A percentile compares a stretch with the other conserved stretches of the same genome.
These are phyloP conservation scores for Perdix hodgsoniae DNA, from an alignment of 2,797 vertebrate genomes.

Conservation along the genomic window DNA sequence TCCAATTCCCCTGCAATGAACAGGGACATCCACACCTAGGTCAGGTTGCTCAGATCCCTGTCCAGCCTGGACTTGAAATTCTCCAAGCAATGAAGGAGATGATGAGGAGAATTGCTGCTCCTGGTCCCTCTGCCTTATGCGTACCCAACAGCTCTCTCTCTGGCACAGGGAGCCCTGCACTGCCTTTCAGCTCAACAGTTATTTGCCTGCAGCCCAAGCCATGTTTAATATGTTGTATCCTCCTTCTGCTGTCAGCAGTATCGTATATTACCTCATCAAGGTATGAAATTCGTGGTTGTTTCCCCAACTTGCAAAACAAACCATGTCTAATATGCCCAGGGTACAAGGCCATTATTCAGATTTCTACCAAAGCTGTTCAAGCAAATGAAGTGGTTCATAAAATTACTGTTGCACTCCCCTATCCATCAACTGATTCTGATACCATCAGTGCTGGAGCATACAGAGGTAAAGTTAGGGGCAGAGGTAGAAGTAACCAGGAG, in stretches of 20 bases:
- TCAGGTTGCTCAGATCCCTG: too few relatives aligned
- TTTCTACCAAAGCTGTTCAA: slow-evolving; percentile 21
- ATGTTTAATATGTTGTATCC: slow-evolving; percentile 47
- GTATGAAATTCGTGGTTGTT: slow-evolving; percentile 12
- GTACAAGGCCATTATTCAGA: background rate
- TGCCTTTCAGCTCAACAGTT: slow-evolving; percentile 35
- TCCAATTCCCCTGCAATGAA: too few relatives aligned
- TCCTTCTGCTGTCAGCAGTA: slow-evolving; percentile 50
- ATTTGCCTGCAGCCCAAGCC: slow-evolving; percentile 52
- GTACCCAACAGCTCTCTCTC: background rate
- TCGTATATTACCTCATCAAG: slow-evolving; percentile 39
- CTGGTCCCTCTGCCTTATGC: background rate
- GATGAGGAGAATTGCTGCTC: background rate
- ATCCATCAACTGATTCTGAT: background rate
- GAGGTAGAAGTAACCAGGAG: background rate
- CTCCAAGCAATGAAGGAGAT: too few relatives aligned
- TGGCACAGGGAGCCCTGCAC: background rate
- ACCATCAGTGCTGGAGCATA: background rate
- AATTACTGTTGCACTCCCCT: slow-evolving; percentile 19
- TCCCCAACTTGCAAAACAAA: slow-evolving; percentile 33
- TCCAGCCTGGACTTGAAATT: too few relatives aligned
- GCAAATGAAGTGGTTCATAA: slow-evolving; percentile 46
- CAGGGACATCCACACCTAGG: too few relatives aligned
- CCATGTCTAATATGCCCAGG: slow-evolving; percentile 16
- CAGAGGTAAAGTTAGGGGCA: background rate